A percentile compares a stretch with the other conserved stretches of the same genome.
Conservation (phyloP, 2,797 vertebrate species). For the Catostomus latipinnis region DNA sequence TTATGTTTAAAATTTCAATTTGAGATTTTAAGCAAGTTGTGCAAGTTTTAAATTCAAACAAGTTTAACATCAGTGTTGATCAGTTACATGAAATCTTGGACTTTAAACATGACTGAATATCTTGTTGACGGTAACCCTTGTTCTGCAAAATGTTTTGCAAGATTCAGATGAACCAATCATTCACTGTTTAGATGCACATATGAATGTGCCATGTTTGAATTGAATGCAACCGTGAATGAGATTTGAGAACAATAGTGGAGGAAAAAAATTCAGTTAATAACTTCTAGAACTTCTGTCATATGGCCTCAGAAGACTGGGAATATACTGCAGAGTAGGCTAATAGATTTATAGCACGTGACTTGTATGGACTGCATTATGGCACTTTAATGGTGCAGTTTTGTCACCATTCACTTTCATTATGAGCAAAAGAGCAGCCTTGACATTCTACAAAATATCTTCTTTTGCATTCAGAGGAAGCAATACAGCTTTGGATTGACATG, state of each 20-base stretch:
- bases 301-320: no score
- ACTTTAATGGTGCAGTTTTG: no score
- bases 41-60: background rate
- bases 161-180: no score
- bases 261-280: no score
- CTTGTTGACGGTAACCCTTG: no score
- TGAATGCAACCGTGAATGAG: background rate
- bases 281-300: no score
- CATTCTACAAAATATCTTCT: background rate
- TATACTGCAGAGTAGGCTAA: no score
- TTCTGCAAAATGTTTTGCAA: no score
- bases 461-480: background rate
- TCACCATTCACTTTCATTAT: no score
- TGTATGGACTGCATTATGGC: no score
- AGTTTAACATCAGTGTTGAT: background rate
- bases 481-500: background rate
- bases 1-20: slow-evolving; percentile 1
- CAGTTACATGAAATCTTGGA: background rate
- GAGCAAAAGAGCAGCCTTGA: background rate
- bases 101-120: background rate
- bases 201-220: background rate
- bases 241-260: background rate
- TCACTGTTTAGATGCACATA: background rate
- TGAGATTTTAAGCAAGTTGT: background rate
- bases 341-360: no score